These are phyloP conservation scores for Nesidiocoris tenuis DNA, from an alignment of 2,888 invertebrate species.

Conservation along the genomic window DNA sequence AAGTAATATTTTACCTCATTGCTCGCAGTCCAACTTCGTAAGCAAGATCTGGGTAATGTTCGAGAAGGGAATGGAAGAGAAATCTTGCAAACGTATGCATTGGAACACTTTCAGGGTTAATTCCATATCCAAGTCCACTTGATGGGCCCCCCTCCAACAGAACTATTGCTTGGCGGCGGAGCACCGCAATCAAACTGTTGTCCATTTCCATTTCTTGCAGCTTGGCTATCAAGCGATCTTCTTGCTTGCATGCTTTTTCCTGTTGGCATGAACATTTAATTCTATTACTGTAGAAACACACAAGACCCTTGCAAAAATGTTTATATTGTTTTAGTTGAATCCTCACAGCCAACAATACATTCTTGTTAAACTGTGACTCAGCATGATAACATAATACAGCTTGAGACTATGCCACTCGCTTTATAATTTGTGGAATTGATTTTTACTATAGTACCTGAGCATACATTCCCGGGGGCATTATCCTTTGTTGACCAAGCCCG, in stretches of 20 bases:
- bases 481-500: conserved; percentile 75
- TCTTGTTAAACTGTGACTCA: no score
- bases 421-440: no score
- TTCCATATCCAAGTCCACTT: conserved; percentile 71
- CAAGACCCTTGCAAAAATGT: no score
- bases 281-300: no score
- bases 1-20: conserved; percentile 68
- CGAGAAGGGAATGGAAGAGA: conserved; percentile 73
- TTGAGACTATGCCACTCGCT: no score
- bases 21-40: conserved; percentile 76
- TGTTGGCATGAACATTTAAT: conserved; percentile 52
- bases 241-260: conserved; percentile 70
- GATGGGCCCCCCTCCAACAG: conserved; percentile 75
- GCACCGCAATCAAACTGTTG: conserved; percentile 66
- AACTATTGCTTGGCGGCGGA: conserved; percentile 67
- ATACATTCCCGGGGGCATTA: conserved; percentile 75
- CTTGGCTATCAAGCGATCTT: conserved; percentile 73
- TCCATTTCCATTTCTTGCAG: conserved; percentile 76
- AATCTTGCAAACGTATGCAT: conserved; percentile 82
- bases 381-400: no score
- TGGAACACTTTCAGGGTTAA: conserved; percentile 78
- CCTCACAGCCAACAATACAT: no score
- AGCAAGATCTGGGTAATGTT: conserved; percentile 74
- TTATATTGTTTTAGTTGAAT: no score
- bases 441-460: conserved; percentile 73